Base-by-base conservation (phyloP, 1,140 invertebrate species). In the Mesaphorura yosii region DNA sequence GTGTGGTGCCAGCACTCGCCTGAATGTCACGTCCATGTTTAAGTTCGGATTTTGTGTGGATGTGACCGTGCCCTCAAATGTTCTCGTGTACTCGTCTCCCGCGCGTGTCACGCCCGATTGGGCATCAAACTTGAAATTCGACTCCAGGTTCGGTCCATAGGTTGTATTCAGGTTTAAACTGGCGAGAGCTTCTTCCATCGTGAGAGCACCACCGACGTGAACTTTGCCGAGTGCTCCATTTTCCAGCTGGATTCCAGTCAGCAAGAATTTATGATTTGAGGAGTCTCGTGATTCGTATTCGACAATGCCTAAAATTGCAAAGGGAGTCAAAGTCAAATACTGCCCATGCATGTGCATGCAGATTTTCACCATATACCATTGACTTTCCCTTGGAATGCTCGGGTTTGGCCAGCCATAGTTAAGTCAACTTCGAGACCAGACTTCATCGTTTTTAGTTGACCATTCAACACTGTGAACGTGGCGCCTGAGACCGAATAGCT, bases 231-330 rank as follows among this genome's bases (percentile, higher is more conserved):
- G 1, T 17, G 19, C 20, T 2, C 51, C 40, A 10, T 34, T 50
- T 46, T 42, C 45, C 29, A 54, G 20, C 29, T 50, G 23, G 19
- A 58, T 23, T 23, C 14, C 17, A 14, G 3, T 5, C 19, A 28
- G 31, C 4, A 25, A 14, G 29, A 26, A 48, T 14, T 48, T 26
- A n/a, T 29, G n/a, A 48, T 41, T 41, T 45, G 5, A 1, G 14
- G 23, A 76, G 47, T 2, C 69, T 74, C 44, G 80, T 78, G 47
- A 77, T 71, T 1, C 78, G 42, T 20, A 69, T 64, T 1, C 76
- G 57, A 48, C 37, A 74, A 31, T 47, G 15, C 41, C 41, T 72
- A 25, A 4, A 17, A 39, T 17, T 34, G 14, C 41, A 15, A 22
- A 23, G 10, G 19, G 37, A 41, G 25, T 19, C 19, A 15, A 48